Evolutionary conservation across 2,797 vertebrate genomes (phyloP), one percentile per base, ranked within the genome.

Genomic region (Geotrypetes seraphini): DNA sequence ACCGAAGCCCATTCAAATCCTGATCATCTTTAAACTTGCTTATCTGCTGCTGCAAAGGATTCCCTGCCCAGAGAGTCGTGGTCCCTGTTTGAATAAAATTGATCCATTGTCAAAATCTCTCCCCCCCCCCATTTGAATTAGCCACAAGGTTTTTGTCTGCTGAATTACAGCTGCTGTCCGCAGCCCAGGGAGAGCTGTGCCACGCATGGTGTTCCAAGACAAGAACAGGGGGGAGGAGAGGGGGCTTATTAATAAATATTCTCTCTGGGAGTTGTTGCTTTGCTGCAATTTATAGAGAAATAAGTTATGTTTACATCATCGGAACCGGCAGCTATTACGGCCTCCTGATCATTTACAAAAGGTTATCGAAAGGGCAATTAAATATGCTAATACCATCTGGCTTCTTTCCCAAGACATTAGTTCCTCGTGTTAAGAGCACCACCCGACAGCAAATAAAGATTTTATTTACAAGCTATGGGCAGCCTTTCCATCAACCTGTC

Each of bases 301-400:
- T 67, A 59, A 69, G 64, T 70, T 19, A 31, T 71, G 61, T 80
- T 77, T 70, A 60, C 64, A 53, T 50, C 52, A 55, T 46, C 52
- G 46, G 35, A 12, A 61, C 33, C 19, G 19, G 38, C 34, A 33
- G 54, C 55, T 46, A 41, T 61, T 73, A 50, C 36, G 25, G 37
- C 50, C 59, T 33, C 41, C 46, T 43, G 32, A 49, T 63, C 50
- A 36, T 75, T 83, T 69, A 51, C 58, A 49, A 33, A 35, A 19
- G 69, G 70, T 75, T 72, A 64, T 65, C 36, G 25, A 27, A 41
- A 62, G 53, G 65, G 58, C 66, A 61, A 78, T 83, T 83, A 69
- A 76, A 81, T 66, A 81, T 81, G 77, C 69, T 71, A 77, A 86
- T 76, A 69, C 24, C 36, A 38, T n/a, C n/a, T n/a, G 59, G 72